These are phyloP conservation scores for Micrasema longulum DNA, from an alignment of 1,140 invertebrate species.

Conservation along the genomic window DNA sequence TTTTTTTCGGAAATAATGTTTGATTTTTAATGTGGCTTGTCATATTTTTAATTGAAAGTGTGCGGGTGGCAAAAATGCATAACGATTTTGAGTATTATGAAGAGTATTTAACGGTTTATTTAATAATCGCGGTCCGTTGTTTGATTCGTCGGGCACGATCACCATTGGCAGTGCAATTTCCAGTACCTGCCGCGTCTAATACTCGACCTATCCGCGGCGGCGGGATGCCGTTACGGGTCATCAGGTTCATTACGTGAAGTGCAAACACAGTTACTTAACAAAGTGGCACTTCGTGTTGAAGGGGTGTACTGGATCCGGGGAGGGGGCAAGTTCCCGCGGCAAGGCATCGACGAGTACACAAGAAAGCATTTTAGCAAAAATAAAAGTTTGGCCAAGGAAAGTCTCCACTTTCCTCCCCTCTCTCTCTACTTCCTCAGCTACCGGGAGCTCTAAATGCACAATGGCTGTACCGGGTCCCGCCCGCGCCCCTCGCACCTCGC, in stretches of 20 bases:
- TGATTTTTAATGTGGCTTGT: too few relatives aligned
- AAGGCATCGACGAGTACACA: constrained; percentile 51
- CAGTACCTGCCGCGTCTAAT: neutral
- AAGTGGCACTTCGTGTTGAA: constrained; percentile 26
- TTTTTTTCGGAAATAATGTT: too few relatives aligned
- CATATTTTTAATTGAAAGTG: too few relatives aligned
- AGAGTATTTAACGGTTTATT: too few relatives aligned
- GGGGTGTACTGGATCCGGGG: constrained; percentile 12
- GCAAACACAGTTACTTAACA: constrained; percentile 39
- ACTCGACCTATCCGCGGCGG: constrained; percentile 17
- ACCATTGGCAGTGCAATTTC: constrained; percentile 3
- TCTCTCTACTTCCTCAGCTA: neutral
- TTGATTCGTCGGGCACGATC: neutral
- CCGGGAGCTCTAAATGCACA: constrained; percentile 52
- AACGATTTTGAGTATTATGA: too few relatives aligned
- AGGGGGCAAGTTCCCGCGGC: constrained; percentile 40
- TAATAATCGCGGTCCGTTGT: too few relatives aligned
- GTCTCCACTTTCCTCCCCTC: constrained; percentile 1
- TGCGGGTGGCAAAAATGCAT: too few relatives aligned
- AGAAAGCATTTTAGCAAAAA: constrained; percentile 56
- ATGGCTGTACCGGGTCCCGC: constrained; percentile 47
- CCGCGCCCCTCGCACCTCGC: neutral
- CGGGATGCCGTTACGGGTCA: constrained; percentile 28
- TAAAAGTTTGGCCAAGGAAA: constrained; percentile 53
- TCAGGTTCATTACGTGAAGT: constrained; percentile 40